Evolutionary conservation across 2,888 invertebrate genomes (phyloP), one percentile per base, ranked within the genome.

Genomic region (Parnassius mnemosyne): DNA sequence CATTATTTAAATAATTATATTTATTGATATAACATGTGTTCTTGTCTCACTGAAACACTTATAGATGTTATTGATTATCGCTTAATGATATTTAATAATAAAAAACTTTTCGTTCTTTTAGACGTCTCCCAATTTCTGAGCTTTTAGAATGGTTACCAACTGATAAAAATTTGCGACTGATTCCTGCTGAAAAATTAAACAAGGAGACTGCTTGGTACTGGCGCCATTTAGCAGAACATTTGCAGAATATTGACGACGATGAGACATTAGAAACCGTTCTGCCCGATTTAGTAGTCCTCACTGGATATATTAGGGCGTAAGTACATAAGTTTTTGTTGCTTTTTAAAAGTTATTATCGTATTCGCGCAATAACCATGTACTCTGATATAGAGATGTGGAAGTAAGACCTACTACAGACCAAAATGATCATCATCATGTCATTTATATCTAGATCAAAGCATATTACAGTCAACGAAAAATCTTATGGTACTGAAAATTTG

Each of bases 211-310:
- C 90, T 3, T 92, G 92, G 92, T 92, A 92, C 77, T 92, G 92
- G 92, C 84, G 92, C 64, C 92, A 92, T 55, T 81, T 92, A 0
- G 86, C 90, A 42, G 84, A 87, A 42, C 90, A 92, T 67, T 68
- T 92, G 63, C 90, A 91, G 72, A 83, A 75, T 59, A 84, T 86
- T 2, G 88, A 89, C 10, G 92, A 85, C 12, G 92, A 92, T 12
- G 94, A 94, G 25, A 92, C 93, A 0, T 76, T 94, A 53, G 94
- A 95, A 54, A 83, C 82, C 3, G 85, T 95, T 58, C 74, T 95
- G 53, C 97, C 97, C 0, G 96, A 96, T 73, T 80, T 96, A 59
- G 93, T 95, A 1, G 92, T 93, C 25, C 95, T 96, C 69, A 95
- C 95, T 68, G 89, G 92, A 41, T 97, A 96, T 78, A 93, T 97